phyloP scores from a whole-genome alignment of 2,113 vertebrate genomes.

The Benitochromis conjunctus region DNA sequence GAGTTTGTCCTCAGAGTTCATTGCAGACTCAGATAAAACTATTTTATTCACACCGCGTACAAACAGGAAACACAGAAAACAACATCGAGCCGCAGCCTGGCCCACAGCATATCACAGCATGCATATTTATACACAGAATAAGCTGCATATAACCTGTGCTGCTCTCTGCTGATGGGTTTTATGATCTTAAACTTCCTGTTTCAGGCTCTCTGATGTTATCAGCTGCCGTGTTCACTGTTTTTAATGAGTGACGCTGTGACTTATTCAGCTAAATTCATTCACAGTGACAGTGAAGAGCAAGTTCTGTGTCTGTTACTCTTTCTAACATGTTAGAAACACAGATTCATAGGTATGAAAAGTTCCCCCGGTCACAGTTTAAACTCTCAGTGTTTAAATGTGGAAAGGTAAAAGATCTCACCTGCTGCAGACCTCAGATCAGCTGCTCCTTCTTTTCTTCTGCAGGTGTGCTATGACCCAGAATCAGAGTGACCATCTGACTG shows the following conservation, averaged over 20 bases:
- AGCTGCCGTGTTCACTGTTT: not conserved
- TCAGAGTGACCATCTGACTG: not conserved
- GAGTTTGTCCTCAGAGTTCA: not conserved
- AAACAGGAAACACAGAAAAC: not conserved
- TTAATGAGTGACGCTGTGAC: not conserved
- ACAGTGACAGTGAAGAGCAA: not conserved
- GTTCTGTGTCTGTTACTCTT: not conserved
- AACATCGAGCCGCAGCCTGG: rapidly evolving
- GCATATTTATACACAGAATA: not conserved
- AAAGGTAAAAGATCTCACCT: not conserved
- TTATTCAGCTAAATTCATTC: not conserved
- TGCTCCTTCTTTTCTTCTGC: not conserved
- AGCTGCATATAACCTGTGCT: not conserved
- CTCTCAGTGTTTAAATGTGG: not conserved
- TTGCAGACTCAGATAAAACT: not conserved
- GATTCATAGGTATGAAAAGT: not conserved
- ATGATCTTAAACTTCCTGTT: not conserved
- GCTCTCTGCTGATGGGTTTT: not conserved
- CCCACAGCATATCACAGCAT: not conserved
- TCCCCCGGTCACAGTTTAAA: not conserved
- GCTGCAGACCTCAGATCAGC: not conserved
- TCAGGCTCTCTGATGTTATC: not conserved
- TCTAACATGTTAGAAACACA: not conserved
- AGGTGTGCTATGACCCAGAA: not conserved
- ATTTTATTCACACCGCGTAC: rapidly evolving